These are phyloP conservation scores for western clawed frog (Xenopus tropicalis) DNA, from an alignment of 2,113 vertebrate species.

Conservation along the genomic window DNA sequence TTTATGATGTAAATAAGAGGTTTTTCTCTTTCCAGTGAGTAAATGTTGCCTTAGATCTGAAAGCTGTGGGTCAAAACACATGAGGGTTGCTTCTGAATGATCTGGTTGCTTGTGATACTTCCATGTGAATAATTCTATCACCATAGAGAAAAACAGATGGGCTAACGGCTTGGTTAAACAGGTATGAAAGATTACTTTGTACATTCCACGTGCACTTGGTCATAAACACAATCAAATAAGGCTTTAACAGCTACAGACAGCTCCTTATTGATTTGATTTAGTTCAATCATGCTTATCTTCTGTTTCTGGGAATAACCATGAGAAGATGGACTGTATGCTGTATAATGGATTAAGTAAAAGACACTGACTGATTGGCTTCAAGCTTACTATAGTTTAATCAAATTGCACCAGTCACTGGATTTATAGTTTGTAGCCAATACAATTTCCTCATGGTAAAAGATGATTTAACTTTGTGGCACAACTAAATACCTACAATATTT, in stretches of 20 bases:
- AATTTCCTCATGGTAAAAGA: background rate
- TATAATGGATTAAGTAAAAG: slow-evolving; percentile 18
- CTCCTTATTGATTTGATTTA: slow-evolving; percentile 20
- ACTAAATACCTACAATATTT: no score
- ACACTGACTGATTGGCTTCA: background rate
- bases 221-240: slow-evolving; percentile 8
- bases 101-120: background rate
- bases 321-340: background rate
- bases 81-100: background rate
- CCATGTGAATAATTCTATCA: background rate
- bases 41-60: background rate
- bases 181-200: background rate
- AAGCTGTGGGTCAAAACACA: background rate
- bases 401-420: background rate
- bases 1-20: background rate
- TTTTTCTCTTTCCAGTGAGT: background rate
- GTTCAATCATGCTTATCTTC: slow-evolving; percentile 23
- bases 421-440: no score
- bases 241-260: slow-evolving; percentile 6
- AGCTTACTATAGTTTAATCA: background rate
- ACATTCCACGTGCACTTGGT: slow-evolving; percentile 22
- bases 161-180: background rate
- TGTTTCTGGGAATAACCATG: background rate
- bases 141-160: slow-evolving; percentile 5
- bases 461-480: background rate